Conservation (phyloP, 2,113 vertebrate genomes). For the Alethe castanea region DNA sequence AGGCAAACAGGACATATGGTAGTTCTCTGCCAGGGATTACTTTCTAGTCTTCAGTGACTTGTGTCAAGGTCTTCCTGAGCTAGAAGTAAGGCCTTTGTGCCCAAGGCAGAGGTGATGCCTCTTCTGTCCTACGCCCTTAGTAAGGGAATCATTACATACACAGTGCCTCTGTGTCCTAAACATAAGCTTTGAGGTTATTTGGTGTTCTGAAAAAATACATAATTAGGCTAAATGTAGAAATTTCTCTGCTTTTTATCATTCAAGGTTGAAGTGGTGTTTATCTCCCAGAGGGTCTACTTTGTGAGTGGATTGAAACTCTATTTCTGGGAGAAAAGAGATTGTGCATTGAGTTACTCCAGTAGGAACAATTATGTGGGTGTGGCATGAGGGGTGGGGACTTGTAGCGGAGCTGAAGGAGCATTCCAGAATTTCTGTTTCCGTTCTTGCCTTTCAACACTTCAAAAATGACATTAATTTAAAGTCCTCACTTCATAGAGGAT, state of each 20-base stretch:
- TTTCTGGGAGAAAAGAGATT: not conserved
- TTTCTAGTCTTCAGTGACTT: not conserved
- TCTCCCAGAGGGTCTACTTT: not conserved
- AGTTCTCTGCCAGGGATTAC: not conserved
- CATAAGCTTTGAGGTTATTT: not conserved
- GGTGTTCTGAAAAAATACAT: not conserved
- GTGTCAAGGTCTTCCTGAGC: not conserved
- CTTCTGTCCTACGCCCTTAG: not conserved
- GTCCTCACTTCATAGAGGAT: not conserved
- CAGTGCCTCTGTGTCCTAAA: not conserved
- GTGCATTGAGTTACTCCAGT: not conserved
- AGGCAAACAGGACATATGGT: not conserved
- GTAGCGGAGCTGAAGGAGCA: not conserved
- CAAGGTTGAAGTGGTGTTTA: not conserved
- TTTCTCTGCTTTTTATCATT: not conserved
- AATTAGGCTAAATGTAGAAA: not conserved
- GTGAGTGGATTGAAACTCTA: not conserved
- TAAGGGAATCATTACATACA: not conserved
- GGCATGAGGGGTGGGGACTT: not conserved
- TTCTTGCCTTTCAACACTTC: not conserved
- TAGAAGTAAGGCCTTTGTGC: not conserved
- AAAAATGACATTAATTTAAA: not conserved
- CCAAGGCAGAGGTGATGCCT: not conserved
- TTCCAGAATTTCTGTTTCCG: not conserved
- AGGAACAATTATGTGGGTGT: not conserved